Conservation (phyloP, 2,113 vertebrate genomes). For the Ceratotherium simum region DNA sequence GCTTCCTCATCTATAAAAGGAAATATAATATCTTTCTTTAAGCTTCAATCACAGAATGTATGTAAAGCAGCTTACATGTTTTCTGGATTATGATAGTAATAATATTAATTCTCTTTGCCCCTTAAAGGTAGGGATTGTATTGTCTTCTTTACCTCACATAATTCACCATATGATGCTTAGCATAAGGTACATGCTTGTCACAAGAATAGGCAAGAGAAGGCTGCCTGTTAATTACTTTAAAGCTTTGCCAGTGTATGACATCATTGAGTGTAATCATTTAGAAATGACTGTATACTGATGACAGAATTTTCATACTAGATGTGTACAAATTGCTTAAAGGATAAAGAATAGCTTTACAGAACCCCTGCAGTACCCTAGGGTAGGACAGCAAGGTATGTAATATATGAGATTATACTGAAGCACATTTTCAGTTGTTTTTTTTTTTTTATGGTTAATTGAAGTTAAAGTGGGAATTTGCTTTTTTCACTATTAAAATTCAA, state of each 20-base stretch:
- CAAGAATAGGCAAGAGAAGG: not conserved
- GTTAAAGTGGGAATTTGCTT: not conserved
- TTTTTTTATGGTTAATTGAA: not conserved
- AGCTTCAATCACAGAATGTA: conserved; percentile 52
- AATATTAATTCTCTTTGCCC: conserved; percentile 57
- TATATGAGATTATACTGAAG: not conserved
- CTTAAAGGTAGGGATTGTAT: conserved; percentile 24
- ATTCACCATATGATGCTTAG: conserved; percentile 25
- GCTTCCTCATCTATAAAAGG: conserved; percentile 46
- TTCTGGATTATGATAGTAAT: conserved; percentile 50
- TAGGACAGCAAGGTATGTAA: not conserved
- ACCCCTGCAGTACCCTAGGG: not conserved
- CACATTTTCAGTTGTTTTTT: not conserved
- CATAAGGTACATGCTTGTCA: not conserved
- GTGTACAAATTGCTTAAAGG: not conserved
- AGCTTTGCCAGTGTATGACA: not conserved
- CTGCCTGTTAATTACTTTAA: conserved; percentile 32
- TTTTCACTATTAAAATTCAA: conserved; percentile 53
- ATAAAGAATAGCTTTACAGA: not conserved
- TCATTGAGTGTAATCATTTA: conserved; percentile 1
- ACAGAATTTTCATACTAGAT: conserved; percentile 23
- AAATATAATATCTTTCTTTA: conserved; percentile 42
- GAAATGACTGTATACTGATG: conserved; percentile 23
- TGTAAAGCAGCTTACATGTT: conserved; percentile 61
- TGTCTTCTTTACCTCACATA: conserved; percentile 18